Evolutionary conservation across 2,113 vertebrate genomes (phyloP).

Genomic region (Centropristis striata): DNA sequence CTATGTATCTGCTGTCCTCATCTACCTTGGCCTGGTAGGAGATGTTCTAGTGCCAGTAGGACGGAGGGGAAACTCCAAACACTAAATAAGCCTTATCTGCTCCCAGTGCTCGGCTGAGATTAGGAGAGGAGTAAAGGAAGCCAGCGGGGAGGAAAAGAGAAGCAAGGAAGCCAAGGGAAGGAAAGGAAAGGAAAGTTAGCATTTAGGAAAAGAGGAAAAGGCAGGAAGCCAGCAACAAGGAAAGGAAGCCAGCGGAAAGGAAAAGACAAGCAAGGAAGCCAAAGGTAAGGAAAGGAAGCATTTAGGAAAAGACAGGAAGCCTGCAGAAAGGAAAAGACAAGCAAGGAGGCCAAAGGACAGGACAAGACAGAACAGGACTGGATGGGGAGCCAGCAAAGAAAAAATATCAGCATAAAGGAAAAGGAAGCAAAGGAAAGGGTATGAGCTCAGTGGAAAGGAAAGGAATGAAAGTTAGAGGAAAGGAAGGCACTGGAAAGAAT

Average conservation of each 20-base stretch:
- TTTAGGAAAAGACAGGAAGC: background rate
- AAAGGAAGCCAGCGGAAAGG: background rate
- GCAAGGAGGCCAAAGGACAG: background rate
- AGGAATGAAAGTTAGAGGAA: too few species aligned
- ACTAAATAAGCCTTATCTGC: slow-evolving; percentile 83
- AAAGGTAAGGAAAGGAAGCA: background rate
- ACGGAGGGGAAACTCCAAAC: slow-evolving; percentile 75
- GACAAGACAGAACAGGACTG: too few species aligned
- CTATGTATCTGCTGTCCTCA: slow-evolving; percentile 77
- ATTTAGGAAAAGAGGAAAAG: background rate
- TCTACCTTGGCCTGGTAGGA: slow-evolving; percentile 79
- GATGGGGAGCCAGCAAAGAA: background rate
- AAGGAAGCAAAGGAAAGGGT: too few species aligned
- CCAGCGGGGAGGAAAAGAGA: slow-evolving; percentile 20
- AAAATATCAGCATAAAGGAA: too few species aligned
- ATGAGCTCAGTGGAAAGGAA: too few species aligned
- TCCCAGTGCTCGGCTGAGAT: slow-evolving; percentile 73
- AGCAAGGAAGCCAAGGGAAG: background rate
- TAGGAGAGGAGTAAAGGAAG: slow-evolving; percentile 66
- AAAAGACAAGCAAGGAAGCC: background rate
- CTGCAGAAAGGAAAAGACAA: background rate
- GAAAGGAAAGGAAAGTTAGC: background rate
- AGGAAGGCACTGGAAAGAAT: too few species aligned
- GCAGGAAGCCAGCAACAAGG: background rate
- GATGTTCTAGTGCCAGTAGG: slow-evolving; percentile 75